phyloP scores from a whole-genome alignment of 1,140 invertebrate genomes.

The Triops longicaudatus region DNA sequence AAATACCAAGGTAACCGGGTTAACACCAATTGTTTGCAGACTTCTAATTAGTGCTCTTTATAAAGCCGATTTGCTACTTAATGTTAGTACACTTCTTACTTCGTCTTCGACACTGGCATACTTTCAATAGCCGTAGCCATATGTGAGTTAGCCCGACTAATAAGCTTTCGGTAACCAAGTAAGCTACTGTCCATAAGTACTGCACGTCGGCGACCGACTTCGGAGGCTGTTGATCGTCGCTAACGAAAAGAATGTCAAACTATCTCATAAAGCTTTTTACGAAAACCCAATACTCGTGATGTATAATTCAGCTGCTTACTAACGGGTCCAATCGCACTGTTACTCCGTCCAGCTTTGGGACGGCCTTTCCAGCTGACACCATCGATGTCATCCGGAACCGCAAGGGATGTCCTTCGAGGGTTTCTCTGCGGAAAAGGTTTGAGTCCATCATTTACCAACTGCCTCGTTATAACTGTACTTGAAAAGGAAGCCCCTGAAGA shows the following conservation, averaged over 20 bases:
- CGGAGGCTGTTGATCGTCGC: conserved; percentile 24
- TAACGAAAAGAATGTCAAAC: not conserved
- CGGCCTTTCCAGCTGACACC: not conserved
- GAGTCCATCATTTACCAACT: not conserved
- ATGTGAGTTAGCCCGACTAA: conserved; percentile 56
- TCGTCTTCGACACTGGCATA: conserved; percentile 61
- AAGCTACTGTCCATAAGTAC: conserved; percentile 60
- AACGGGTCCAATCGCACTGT: not conserved
- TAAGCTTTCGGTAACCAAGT: conserved; percentile 55
- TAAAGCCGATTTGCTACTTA: not conserved
- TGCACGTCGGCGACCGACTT: conserved; percentile 36
- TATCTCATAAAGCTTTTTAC: not conserved
- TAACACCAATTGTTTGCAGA: not conserved
- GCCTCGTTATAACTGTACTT: not conserved
- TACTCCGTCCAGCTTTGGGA: not conserved
- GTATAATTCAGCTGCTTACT: not conserved
- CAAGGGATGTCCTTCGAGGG: not conserved
- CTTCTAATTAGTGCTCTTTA: not conserved
- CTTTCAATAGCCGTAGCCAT: conserved; percentile 64
- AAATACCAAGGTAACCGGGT: not conserved
- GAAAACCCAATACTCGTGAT: not conserved
- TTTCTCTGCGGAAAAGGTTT: not conserved
- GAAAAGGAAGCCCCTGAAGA: not conserved
- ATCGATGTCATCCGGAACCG: not conserved
- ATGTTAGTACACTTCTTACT: conserved; percentile 43